These are phyloP conservation scores for Corythaeola cristata DNA, from an alignment of 2,113 vertebrate genomes.

Conservation along the genomic window DNA sequence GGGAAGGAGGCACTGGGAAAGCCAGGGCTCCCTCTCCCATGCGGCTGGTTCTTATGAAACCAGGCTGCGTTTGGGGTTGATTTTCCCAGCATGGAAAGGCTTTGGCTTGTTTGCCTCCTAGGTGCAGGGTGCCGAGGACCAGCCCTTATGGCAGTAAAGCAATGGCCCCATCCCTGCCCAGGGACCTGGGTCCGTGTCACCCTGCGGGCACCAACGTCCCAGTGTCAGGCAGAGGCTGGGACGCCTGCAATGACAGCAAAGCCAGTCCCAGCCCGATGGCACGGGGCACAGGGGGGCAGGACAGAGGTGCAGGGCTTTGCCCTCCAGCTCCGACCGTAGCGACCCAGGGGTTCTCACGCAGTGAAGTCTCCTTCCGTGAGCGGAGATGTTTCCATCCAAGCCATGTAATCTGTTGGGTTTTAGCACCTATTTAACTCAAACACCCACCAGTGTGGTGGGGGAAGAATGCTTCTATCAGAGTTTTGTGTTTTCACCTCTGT, in stretches of 20 bases:
- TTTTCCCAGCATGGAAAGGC: neutral
- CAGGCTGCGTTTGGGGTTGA: neutral
- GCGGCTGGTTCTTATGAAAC: neutral
- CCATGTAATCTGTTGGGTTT: neutral
- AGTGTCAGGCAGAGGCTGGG: neutral
- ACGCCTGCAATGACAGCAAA: neutral
- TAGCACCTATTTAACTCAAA: neutral
- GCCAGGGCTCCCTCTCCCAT: neutral
- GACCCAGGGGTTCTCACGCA: rapidly evolving
- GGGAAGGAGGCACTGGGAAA: conserved; percentile 15
- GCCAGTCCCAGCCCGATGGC: neutral
- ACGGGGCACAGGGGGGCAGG: rapidly evolving
- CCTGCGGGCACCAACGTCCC: rapidly evolving
- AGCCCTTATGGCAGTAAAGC: neutral
- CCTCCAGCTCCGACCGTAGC: neutral
- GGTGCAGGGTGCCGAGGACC: neutral
- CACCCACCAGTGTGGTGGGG: rapidly evolving
- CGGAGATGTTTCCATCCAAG: neutral
- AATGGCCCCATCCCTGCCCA: neutral
- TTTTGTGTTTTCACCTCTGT: neutral
- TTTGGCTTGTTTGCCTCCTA: neutral
- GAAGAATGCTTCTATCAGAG: neutral
- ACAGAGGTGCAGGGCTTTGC: neutral
- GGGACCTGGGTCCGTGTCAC: neutral
- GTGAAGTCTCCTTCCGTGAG: neutral